Percentiles rank a stretch among this genome's conserved stretches.
phyloP scores from a whole-genome alignment of 2,113 vertebrate species.

The Mesembrinibis cayennensis region DNA sequence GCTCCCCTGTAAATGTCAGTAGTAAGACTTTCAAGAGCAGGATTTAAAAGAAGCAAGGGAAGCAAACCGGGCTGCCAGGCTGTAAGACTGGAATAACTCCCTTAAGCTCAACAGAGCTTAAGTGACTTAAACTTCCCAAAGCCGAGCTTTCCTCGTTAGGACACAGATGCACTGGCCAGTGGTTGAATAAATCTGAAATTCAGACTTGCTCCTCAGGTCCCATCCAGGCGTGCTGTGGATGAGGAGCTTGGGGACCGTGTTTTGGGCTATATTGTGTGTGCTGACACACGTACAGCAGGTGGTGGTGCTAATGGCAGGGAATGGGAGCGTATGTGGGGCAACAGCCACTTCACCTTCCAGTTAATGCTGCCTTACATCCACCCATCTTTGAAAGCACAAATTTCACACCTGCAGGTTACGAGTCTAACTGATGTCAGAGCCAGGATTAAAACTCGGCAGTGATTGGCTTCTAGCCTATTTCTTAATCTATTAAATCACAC shows the following conservation, averaged over 20 bases:
- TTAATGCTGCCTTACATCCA: not conserved
- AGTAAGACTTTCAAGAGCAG: not conserved
- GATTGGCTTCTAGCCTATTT: slow-evolving; percentile 35
- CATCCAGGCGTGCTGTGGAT: fast-evolving
- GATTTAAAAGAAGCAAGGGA: not conserved
- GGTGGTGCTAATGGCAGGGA: not conserved
- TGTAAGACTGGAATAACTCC: not conserved
- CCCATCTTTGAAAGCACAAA: not conserved
- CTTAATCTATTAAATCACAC: slow-evolving; percentile 49
- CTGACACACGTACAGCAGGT: not conserved
- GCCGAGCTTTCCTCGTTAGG: not conserved
- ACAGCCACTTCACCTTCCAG: not conserved
- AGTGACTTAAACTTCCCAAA: not conserved
- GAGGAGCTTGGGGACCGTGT: not conserved
- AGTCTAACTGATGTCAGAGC: not conserved
- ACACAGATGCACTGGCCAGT: fast-evolving
- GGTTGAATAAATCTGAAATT: not conserved
- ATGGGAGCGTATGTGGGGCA: fast-evolving
- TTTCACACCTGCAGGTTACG: not conserved
- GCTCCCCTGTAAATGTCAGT: not conserved
- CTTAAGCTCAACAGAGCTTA: not conserved
- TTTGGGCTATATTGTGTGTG: fast-evolving
- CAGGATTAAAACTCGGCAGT: not conserved
- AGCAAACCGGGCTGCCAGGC: not conserved
- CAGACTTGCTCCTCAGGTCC: not conserved